A percentile compares a stretch with the other conserved stretches of the same genome.
Conservation (phyloP, 2,113 vertebrate species). For the Albula glossodonta region DNA sequence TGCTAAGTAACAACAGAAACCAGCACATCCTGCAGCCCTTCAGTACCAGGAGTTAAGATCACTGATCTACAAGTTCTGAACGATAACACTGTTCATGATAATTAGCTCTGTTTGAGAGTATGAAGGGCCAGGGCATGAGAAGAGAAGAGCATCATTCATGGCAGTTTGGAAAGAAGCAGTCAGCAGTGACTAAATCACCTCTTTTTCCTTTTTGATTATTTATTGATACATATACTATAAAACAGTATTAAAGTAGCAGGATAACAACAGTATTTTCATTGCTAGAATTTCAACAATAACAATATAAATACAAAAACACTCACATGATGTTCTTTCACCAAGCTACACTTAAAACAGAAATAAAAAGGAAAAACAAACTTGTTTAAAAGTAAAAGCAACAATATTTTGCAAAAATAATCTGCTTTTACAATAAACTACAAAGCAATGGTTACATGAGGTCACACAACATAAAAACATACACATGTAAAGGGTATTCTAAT, state of each 20-base stretch:
- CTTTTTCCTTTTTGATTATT: conserved; percentile 71
- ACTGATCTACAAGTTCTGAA: no score
- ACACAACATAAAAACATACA: conserved; percentile 70
- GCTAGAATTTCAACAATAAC: conserved; percentile 77
- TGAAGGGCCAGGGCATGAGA: no score
- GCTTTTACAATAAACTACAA: conserved; percentile 68
- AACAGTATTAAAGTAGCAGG: conserved; percentile 83
- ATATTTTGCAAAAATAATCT: conserved; percentile 73
- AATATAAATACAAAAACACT: conserved; percentile 79
- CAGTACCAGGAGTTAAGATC: no score
- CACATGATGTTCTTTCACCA: conserved; percentile 67
- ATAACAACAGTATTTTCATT: conserved; percentile 75
- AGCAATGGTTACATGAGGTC: conserved; percentile 64
- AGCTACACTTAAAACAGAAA: conserved; percentile 68
- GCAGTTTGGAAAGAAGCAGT: background rate
- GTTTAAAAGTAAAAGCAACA: conserved; percentile 63
- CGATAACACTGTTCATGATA: no score
- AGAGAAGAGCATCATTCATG: conserved; percentile 14
- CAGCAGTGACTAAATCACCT: conserved; percentile 29
- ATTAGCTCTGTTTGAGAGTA: no score
- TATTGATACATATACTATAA: conserved; percentile 85
- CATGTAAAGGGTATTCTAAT: conserved; percentile 78
- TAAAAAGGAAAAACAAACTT: conserved; percentile 53
- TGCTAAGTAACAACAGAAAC: no score
- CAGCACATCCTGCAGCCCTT: no score